Base-by-base conservation (phyloP, 2,113 vertebrate genomes). In the Hemichromis elongatus region DNA sequence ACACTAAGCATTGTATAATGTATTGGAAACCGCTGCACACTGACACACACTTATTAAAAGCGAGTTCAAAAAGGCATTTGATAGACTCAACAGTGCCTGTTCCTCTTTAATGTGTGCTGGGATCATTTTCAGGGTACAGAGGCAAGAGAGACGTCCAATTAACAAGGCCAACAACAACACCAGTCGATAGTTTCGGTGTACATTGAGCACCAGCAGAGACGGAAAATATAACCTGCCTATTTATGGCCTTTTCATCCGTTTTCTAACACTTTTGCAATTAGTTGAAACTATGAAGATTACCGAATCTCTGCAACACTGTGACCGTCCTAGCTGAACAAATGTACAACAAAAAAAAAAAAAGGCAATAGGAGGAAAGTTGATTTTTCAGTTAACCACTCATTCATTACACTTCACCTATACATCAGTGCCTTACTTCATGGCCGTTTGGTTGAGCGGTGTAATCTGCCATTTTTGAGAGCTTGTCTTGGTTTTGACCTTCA, bases 1-100 rank as follows among this genome's bases (percentile, higher is more conserved):
- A 92, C 92, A 95, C 93, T 95, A 94, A 95, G 93, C 90, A 92
- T 85, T 66, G 88, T 89, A 88, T 94, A 94, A 95, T 91, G 87
- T 84, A 94, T 94, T 86, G 90, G 83, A 92, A 83, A 89, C 83
- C 16, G 81, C 88, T 77, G 79, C 81, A 90, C 90, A 90, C 88
- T 33, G 77, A 89, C 86, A 84, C 88, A 77, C 84, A 80, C 89
- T 93, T 95, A 94, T 93, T 94, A 95, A 94, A 95, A 90, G 78
- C 50, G 1, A 92, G 89, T 92, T 93, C 77, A 91, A 95, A 93
- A 94, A 90, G 84, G 57, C 86, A 86, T 91, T 90, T 90, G 90
- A 96, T 92, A 92, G 89, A 93, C 87, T 89, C 90, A 80, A 82
- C 81, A 68, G 82, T 30, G 84, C 30, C 79, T 30, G 81, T 30